phyloP scores from a whole-genome alignment of 2,797 vertebrate species.

The Coilia nasus region DNA sequence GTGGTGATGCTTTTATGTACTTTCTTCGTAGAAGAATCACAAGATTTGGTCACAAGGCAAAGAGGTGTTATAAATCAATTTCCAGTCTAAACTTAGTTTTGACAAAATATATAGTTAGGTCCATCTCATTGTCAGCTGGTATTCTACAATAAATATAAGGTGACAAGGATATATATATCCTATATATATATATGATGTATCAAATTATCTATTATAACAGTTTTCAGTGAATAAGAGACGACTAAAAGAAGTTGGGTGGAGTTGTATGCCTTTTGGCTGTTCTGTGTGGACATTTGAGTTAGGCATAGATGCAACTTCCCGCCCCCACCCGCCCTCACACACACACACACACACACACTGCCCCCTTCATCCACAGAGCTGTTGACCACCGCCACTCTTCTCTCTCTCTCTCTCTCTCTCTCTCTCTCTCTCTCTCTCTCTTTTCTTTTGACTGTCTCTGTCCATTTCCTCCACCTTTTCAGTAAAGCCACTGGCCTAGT shows the following conservation, averaged over 20 bases:
- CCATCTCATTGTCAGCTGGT: not conserved
- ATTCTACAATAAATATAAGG: not conserved
- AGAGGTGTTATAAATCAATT: no score
- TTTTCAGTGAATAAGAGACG: not conserved
- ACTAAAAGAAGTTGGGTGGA: not conserved
- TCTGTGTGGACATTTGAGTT: not conserved
- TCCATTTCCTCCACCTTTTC: not conserved
- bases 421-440: not conserved
- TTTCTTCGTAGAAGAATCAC: no score
- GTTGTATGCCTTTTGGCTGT: not conserved
- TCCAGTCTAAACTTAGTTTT: no score
- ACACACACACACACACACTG: no score
- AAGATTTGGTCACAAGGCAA: no score
- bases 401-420: not conserved
- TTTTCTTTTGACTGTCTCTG: not conserved
- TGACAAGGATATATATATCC: no score
- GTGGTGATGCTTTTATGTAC: no score
- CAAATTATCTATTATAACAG: not conserved
- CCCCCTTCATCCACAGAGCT: no score
- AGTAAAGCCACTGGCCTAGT: not conserved
- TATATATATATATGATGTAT: not conserved
- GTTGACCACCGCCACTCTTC: not conserved
- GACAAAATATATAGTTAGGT: no score
- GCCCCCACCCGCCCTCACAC: no score
- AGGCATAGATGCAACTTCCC: no score